Conservation (phyloP, 2,888 invertebrate species). For the Calliscelio sp. region DNA sequence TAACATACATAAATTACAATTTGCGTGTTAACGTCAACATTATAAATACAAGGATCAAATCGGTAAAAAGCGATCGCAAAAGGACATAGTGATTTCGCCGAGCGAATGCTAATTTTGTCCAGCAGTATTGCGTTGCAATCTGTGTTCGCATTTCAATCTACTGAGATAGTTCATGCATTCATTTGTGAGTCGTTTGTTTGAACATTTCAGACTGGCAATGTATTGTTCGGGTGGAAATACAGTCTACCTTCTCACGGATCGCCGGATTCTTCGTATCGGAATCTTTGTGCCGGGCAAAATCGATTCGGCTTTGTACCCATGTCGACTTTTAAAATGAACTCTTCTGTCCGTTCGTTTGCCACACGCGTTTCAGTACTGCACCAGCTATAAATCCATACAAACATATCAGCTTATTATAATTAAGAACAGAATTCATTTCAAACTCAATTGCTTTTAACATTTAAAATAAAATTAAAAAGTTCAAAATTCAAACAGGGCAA, state of each 20-base stretch:
- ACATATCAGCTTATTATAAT: neutral
- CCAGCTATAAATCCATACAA: conserved; percentile 4
- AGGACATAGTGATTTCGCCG: conserved; percentile 64
- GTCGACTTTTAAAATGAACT: conserved; percentile 63
- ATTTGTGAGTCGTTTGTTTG: conserved; percentile 73
- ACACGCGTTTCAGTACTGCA: conserved; percentile 20
- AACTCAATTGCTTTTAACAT: too few relatives aligned
- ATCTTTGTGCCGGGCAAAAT: conserved; percentile 67
- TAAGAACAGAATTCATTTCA: too few relatives aligned
- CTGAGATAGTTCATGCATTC: conserved; percentile 72
- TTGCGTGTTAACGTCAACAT: conserved; percentile 45
- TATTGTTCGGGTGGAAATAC: conserved; percentile 69
- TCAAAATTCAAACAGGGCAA: too few relatives aligned
- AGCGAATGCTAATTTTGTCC: conserved; percentile 72
- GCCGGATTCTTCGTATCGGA: conserved; percentile 70
- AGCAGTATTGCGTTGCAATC: conserved; percentile 65
- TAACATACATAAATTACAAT: conserved; percentile 58
- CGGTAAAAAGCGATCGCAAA: conserved; percentile 66
- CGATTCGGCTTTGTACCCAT: conserved; percentile 66
- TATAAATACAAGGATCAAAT: conserved; percentile 52
- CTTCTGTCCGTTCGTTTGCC: conserved; percentile 36
- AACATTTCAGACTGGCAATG: conserved; percentile 68
- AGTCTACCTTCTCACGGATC: conserved; percentile 70
- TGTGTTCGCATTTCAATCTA: conserved; percentile 72
- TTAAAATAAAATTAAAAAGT: too few relatives aligned